A percentile compares a stretch with the other conserved stretches of the same genome.
Conservation (phyloP, 2,888 invertebrate genomes). For the Polia nebulosa region DNA sequence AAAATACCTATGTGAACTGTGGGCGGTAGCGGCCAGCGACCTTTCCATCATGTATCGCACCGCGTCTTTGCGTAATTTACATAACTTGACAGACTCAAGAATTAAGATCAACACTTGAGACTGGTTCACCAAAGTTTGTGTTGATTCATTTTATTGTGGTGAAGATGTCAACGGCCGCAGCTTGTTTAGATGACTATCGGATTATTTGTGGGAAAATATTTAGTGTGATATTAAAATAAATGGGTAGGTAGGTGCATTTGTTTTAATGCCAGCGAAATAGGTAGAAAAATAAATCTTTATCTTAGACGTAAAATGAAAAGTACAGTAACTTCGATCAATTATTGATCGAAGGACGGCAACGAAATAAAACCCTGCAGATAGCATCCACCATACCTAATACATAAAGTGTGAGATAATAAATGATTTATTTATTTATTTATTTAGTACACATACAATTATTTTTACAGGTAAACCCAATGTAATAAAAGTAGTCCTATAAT, state of each 20-base stretch:
- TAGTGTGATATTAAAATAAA: slow-evolving; percentile 13
- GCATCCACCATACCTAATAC: neutral
- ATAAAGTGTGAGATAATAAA: no score
- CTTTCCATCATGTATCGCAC: slow-evolving; percentile 85
- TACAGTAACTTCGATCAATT: no score
- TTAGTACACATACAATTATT: no score
- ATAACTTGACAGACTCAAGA: slow-evolving; percentile 88
- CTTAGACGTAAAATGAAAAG: neutral
- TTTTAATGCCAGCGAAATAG: slow-evolving; percentile 11
- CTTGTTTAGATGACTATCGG: slow-evolving; percentile 37
- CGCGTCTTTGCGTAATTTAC: slow-evolving; percentile 86
- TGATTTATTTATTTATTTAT: no score
- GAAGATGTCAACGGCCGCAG: slow-evolving; percentile 76
- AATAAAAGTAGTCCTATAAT: no score
- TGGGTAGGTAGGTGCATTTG: neutral
- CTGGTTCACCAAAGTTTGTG: slow-evolving; percentile 81
- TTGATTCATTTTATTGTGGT: slow-evolving; percentile 74
- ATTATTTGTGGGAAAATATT: slow-evolving; percentile 36
- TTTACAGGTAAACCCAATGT: no score
- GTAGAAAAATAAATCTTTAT: slow-evolving; percentile 15
- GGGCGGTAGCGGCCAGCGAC: slow-evolving; percentile 84
- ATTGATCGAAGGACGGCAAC: neutral
- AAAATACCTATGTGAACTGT: slow-evolving; percentile 75
- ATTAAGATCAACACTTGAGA: slow-evolving; percentile 84
- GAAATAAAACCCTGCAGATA: neutral